Percentiles rank a stretch among this genome's conserved stretches.
Evolutionary conservation across 2,797 vertebrate genomes (phyloP).

Genomic region (Alcedo atthis): DNA sequence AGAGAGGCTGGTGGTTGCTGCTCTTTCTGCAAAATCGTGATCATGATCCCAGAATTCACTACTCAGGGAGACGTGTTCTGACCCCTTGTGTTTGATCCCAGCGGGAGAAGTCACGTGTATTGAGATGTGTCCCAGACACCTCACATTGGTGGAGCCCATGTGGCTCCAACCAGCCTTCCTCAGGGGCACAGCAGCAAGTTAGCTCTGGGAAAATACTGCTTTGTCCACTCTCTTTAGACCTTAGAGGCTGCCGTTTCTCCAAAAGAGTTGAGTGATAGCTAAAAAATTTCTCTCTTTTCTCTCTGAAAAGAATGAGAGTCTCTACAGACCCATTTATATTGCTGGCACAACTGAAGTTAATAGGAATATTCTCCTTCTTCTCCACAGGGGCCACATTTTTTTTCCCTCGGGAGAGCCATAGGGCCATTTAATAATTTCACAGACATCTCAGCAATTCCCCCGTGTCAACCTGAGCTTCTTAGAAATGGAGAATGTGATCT

Average conservation of each 20-base stretch:
- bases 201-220: neutral
- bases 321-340: constrained; percentile 1
- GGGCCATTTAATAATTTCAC: constrained; percentile 30
- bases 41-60: neutral
- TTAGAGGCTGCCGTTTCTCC: neutral
- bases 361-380: constrained; percentile 33
- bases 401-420: neutral
- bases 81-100: constrained; percentile 36
- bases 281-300: constrained; percentile 29
- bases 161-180: neutral
- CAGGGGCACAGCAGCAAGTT: neutral
- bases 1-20: neutral
- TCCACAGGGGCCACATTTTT: neutral
- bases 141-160: neutral
- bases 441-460: neutral
- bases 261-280: constrained; percentile 17
- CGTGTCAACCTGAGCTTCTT: constrained; percentile 40
- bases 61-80: neutral
- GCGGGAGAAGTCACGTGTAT: neutral
- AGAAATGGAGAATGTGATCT: constrained; percentile 19
- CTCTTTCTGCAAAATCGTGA: neutral
- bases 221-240: neutral
- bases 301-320: neutral
- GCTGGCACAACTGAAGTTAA: constrained; percentile 19
- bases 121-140: constrained; percentile 19